Conservation (phyloP, 2,113 vertebrate species). For the Chaetodon auriga region DNA sequence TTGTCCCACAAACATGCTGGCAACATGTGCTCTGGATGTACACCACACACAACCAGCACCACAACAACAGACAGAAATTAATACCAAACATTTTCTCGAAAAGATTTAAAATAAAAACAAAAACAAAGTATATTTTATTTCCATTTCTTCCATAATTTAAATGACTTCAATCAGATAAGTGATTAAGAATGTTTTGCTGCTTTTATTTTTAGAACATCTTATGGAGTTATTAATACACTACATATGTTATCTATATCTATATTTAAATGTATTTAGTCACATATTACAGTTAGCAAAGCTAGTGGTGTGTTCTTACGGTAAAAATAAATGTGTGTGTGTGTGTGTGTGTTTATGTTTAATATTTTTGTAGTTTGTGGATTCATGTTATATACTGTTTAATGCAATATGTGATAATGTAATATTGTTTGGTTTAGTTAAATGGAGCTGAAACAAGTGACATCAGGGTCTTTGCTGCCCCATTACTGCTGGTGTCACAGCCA, state of each 20-base stretch:
- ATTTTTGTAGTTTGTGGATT: not conserved
- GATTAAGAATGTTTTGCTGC: too few relatives aligned
- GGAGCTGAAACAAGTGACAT: not conserved
- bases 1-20: constrained; percentile 10
- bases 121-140: too few relatives aligned
- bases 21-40: constrained; percentile 7
- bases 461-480: too few relatives aligned
- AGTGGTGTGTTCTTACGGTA: too few relatives aligned
- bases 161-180: too few relatives aligned
- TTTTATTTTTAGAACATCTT: too few relatives aligned
- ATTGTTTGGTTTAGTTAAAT: not conserved
- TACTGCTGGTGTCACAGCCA: not conserved
- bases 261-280: too few relatives aligned
- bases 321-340: not conserved
- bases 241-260: too few relatives aligned
- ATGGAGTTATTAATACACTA: too few relatives aligned
- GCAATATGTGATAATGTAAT: not conserved
- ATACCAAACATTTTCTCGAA: not conserved
- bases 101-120: too few relatives aligned
- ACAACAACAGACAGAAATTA: not conserved
- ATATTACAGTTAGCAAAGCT: too few relatives aligned
- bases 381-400: not conserved
- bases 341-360: not conserved
- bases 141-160: too few relatives aligned
- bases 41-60: not conserved